Evolutionary conservation across 2,113 vertebrate genomes (phyloP).

Genomic region (Petaurus breviceps): DNA sequence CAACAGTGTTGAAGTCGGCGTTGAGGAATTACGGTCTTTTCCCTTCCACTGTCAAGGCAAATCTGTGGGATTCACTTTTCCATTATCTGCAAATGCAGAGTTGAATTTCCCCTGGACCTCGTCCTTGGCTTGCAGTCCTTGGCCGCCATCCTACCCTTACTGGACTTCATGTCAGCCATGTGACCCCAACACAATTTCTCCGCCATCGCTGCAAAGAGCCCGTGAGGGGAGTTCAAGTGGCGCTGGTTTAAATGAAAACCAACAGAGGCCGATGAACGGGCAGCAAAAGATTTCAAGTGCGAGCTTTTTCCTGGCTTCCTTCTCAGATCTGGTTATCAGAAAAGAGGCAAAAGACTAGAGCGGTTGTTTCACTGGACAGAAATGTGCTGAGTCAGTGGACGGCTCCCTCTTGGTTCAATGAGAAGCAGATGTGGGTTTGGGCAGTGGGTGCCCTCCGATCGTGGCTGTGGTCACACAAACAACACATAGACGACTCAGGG

Average conservation of each 20-base stretch:
- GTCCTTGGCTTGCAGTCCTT: not conserved
- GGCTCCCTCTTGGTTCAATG: constrained; percentile 76
- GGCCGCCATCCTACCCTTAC: not conserved
- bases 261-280: constrained; percentile 31
- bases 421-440: constrained; percentile 80
- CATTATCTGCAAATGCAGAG: constrained; percentile 36
- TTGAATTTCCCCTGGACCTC: constrained; percentile 17
- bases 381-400: constrained; percentile 82
- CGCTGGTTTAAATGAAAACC: constrained; percentile 64
- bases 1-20: not conserved
- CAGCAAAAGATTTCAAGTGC: constrained; percentile 44
- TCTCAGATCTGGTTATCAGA: constrained; percentile 79
- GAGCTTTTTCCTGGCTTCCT: constrained; percentile 61
- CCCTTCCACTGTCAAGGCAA: constrained; percentile 36
- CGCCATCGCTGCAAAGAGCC: constrained; percentile 53
- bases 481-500: not conserved
- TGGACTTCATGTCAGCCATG: constrained; percentile 17
- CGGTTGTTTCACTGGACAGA: constrained; percentile 80
- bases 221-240: constrained; percentile 45
- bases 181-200: constrained; percentile 46
- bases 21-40: not conserved
- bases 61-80: constrained; percentile 42
- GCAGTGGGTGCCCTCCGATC: not conserved
- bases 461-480: not conserved
- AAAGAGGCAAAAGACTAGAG: constrained; percentile 77